A percentile compares a stretch with the other conserved stretches of the same genome.
Conservation (phyloP, 2,888 invertebrate species). For the Dynastes maya region DNA sequence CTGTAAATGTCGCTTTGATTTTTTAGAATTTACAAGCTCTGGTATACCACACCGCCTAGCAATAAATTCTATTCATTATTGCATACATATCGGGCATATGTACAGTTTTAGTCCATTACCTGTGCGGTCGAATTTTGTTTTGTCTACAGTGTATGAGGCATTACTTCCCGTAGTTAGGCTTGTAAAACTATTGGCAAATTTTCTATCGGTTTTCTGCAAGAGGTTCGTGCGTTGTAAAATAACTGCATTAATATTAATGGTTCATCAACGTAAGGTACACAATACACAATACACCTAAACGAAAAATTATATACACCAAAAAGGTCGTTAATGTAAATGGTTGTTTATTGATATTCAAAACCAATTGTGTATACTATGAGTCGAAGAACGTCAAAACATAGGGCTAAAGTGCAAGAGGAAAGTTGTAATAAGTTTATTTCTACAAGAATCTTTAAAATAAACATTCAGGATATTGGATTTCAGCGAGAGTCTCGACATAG, state of each 20-base stretch:
- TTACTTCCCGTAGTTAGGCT: not conserved
- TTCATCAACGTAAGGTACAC: not conserved
- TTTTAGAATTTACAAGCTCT: not conserved
- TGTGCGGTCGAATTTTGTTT: constrained; percentile 25
- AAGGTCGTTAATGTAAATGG: constrained; percentile 14
- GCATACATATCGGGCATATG: not conserved
- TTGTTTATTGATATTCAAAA: constrained; percentile 34
- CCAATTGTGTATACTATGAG: constrained; percentile 29
- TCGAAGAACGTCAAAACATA: constrained; percentile 27
- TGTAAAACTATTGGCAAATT: not conserved
- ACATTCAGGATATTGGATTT: constrained; percentile 24
- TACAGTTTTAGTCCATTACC: constrained; percentile 13
- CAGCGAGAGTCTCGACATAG: constrained; percentile 6
- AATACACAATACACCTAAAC: not conserved
- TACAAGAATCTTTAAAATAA: constrained; percentile 18
- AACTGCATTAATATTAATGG: not conserved
- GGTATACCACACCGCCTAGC: not conserved
- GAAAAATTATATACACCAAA: not conserved
- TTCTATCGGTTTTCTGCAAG: not conserved
- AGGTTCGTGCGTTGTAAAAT: not conserved
- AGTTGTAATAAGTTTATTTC: constrained; percentile 28
- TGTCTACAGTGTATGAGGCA: constrained; percentile 9
- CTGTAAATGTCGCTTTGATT: not conserved
- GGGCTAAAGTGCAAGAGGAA: not conserved
- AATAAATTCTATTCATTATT: not conserved